A percentile compares a stretch with the other conserved stretches of the same genome.
These are phyloP conservation scores for Lagria hirta DNA, from an alignment of 2,888 invertebrate genomes.

Conservation along the genomic window DNA sequence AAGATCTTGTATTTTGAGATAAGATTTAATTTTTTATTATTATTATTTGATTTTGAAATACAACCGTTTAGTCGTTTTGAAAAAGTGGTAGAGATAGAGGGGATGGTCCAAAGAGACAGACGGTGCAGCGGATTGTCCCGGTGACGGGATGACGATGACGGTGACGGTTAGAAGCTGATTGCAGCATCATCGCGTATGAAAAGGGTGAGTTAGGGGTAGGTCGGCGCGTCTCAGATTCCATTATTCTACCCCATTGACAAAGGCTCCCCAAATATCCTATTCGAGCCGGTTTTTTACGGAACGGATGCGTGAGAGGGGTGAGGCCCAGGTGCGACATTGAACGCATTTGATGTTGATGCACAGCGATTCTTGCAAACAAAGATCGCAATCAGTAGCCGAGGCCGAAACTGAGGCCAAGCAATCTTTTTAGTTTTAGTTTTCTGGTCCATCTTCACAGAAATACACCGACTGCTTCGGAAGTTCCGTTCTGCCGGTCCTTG, in stretches of 20 bases:
- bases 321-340: slow-evolving; percentile 51
- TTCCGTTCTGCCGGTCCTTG: background rate
- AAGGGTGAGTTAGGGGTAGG: slow-evolving; percentile 53
- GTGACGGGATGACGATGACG: slow-evolving; percentile 33
- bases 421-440: no score
- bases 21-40: no score
- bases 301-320: slow-evolving; percentile 52
- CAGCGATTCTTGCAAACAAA: slow-evolving; percentile 52
- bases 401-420: no score
- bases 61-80: no score
- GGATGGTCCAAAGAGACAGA: slow-evolving; percentile 24
- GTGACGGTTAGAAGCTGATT: slow-evolving; percentile 38
- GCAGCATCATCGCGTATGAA: slow-evolving; percentile 53
- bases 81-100: slow-evolving; percentile 19
- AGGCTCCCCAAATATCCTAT: slow-evolving; percentile 51
- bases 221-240: slow-evolving; percentile 54
- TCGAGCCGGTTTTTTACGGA: slow-evolving; percentile 52
- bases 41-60: no score
- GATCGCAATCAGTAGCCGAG: slow-evolving; percentile 49
- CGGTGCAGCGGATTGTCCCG: slow-evolving; percentile 25
- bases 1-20: no score
- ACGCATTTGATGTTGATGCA: slow-evolving; percentile 51
- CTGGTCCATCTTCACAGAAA: no score
- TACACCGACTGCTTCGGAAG: no score
- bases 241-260: slow-evolving; percentile 54